phyloP scores from a whole-genome alignment of 2,113 vertebrate genomes.

The Spheniscus mendiculus region DNA sequence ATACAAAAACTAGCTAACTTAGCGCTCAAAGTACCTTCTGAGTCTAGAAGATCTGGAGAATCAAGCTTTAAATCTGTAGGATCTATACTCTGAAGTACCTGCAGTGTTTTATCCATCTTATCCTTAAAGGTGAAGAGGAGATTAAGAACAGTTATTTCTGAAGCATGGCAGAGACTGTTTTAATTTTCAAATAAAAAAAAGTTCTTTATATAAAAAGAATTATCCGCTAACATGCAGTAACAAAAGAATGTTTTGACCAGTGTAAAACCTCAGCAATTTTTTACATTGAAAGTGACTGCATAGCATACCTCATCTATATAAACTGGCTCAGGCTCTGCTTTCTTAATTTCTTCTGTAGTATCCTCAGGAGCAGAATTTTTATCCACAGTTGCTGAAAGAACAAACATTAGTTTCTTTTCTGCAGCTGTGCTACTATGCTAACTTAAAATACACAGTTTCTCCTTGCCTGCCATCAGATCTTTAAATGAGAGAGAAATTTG shows the following conservation, averaged over 20 bases:
- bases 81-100: slow-evolving; percentile 91
- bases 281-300: background rate
- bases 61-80: slow-evolving; percentile 88
- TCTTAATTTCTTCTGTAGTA: slow-evolving; percentile 73
- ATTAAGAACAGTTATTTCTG: background rate
- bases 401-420: slow-evolving; percentile 1
- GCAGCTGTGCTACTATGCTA: background rate
- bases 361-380: slow-evolving; percentile 79
- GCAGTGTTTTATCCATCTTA: slow-evolving; percentile 92
- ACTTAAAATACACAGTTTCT: background rate
- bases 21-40: slow-evolving; percentile 85
- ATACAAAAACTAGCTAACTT: background rate
- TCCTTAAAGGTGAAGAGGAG: slow-evolving; percentile 70
- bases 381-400: slow-evolving; percentile 75
- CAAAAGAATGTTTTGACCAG: background rate
- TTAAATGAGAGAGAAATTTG: background rate
- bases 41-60: slow-evolving; percentile 83
- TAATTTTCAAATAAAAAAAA: background rate
- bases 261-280: background rate
- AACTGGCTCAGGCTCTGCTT: slow-evolving; percentile 88
- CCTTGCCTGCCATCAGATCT: background rate
- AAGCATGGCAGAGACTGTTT: background rate
- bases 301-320: slow-evolving; percentile 94
- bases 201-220: background rate
- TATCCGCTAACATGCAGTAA: background rate